Evolutionary conservation across 2,888 invertebrate species (phyloP).

Genomic region (Campoplex capitator): DNA sequence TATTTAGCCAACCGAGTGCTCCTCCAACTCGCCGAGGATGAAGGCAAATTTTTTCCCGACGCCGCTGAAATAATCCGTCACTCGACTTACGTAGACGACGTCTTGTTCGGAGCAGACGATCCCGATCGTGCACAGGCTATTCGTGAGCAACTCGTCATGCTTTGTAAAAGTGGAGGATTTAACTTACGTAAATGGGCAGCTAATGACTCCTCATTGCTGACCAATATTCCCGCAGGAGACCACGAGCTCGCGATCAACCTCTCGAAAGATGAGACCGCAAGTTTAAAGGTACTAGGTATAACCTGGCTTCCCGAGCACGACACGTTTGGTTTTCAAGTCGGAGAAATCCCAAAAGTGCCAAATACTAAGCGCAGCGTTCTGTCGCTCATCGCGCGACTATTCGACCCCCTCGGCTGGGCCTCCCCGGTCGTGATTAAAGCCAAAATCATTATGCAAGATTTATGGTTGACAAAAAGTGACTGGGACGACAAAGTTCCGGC

Average conservation of each 20-base stretch:
- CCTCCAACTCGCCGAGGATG: no score
- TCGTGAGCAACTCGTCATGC: background rate
- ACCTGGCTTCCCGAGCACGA: constrained; percentile 19
- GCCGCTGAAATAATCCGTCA: background rate
- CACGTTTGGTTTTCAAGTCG: constrained; percentile 30
- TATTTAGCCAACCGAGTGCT: no score
- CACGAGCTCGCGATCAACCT: constrained; percentile 20
- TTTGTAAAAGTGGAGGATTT: constrained; percentile 11
- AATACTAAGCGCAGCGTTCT: constrained; percentile 29
- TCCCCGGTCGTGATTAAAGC: background rate
- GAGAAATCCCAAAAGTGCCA: background rate
- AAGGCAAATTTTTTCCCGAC: no score
- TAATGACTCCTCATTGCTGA: background rate
- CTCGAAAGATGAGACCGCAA: background rate
- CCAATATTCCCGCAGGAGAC: background rate
- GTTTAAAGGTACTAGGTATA: background rate
- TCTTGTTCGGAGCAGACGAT: constrained; percentile 44
- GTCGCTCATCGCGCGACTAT: constrained; percentile 13
- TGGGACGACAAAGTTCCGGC: constrained; percentile 17
- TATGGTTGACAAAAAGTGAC: constrained; percentile 14
- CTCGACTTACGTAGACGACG: constrained; percentile 71
- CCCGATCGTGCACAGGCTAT: background rate
- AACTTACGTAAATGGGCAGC: constrained; percentile 21
- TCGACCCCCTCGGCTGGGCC: constrained; percentile 29
- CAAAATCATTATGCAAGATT: constrained; percentile 19